These are phyloP conservation scores for Agonopterix alstromeriana DNA, from an alignment of 2,888 invertebrate species.

Conservation along the genomic window DNA sequence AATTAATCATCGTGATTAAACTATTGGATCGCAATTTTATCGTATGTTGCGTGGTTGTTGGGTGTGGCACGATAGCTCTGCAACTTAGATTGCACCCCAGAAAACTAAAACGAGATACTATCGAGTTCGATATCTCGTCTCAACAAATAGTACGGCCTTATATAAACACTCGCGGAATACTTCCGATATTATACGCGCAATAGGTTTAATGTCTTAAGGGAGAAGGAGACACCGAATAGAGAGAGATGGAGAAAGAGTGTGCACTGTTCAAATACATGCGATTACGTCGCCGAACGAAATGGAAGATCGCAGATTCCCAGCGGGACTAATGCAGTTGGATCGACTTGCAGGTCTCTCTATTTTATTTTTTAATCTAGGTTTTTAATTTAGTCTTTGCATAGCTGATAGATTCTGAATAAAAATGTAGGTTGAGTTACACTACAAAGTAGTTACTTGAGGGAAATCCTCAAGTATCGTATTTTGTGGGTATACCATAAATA, in stretches of 20 bases:
- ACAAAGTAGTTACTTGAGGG: too few relatives aligned
- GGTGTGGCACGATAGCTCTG: too few relatives aligned
- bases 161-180: conserved; percentile 50
- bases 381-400: too few relatives aligned
- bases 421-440: too few relatives aligned
- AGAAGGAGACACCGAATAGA: conserved; percentile 18
- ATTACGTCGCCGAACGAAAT: conserved; percentile 20
- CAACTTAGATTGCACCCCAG: too few relatives aligned
- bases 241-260: conserved; percentile 23
- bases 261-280: conserved; percentile 39
- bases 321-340: conserved; percentile 19
- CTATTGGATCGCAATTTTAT: too few relatives aligned
- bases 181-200: conserved; percentile 51
- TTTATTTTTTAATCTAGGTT: not conserved
- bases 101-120: not conserved
- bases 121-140: conserved; percentile 1
- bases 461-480: too few relatives aligned
- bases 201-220: conserved; percentile 54
- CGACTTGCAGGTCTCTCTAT: conserved; percentile 10
- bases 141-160: conserved; percentile 25
- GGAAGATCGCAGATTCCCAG: conserved; percentile 24
- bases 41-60: too few relatives aligned
- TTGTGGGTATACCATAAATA: too few relatives aligned
- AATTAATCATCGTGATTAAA: too few relatives aligned
- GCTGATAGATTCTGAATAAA: too few relatives aligned